phyloP scores from a whole-genome alignment of 1,140 invertebrate species.

The Mamestra configurata region DNA sequence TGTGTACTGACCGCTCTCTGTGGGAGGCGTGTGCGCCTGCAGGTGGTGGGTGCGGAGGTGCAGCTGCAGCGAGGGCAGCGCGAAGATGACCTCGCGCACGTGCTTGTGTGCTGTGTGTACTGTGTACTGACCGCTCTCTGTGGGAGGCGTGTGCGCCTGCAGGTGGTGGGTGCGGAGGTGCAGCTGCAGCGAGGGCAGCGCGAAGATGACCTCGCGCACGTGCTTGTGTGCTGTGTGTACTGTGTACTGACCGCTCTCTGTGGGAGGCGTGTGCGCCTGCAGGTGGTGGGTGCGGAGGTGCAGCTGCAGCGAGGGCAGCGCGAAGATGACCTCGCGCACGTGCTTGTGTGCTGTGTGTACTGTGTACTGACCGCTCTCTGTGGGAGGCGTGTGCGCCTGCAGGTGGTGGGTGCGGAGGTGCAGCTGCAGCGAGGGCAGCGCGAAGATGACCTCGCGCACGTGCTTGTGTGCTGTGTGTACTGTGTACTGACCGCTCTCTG shows the following conservation, averaged over 20 bases:
- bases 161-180: conserved; percentile 97
- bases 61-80: conserved; percentile 96
- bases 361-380: conserved; percentile 89
- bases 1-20: conserved; percentile 89
- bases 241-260: conserved; percentile 89
- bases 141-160: conserved; percentile 92
- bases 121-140: conserved; percentile 89
- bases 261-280: conserved; percentile 92
- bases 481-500: conserved; percentile 89
- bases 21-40: conserved; percentile 92
- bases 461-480: conserved; percentile 92
- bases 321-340: conserved; percentile 98
- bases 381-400: conserved; percentile 92
- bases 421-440: conserved; percentile 96
- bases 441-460: conserved; percentile 98
- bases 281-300: conserved; percentile 97
- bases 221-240: conserved; percentile 92
- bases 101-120: conserved; percentile 92
- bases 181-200: conserved; percentile 96
- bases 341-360: conserved; percentile 92
- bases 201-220: conserved; percentile 98
- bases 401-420: conserved; percentile 97
- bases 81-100: conserved; percentile 98
- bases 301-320: conserved; percentile 96
- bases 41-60: conserved; percentile 97